These are phyloP conservation scores for Cephus spinipes DNA, from an alignment of 2,888 invertebrate species.

Conservation along the genomic window DNA sequence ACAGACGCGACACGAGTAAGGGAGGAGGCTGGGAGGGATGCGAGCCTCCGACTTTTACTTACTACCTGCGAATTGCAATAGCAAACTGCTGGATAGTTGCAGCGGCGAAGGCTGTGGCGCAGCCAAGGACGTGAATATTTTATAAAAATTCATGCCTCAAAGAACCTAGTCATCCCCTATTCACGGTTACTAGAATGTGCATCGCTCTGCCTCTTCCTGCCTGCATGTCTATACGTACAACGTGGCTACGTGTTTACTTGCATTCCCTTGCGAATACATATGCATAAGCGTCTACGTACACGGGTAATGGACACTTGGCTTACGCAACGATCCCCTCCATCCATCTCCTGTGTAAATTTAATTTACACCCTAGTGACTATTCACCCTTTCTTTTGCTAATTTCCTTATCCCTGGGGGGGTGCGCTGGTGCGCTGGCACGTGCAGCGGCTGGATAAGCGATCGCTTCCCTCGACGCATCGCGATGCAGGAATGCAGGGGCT, in stretches of 20 bases:
- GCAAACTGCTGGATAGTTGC: background rate
- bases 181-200: constrained; percentile 35
- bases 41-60: background rate
- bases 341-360: background rate
- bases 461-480: background rate
- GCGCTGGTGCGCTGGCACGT: too few species aligned
- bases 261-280: background rate
- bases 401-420: background rate
- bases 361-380: background rate
- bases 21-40: too few species aligned
- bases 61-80: too few species aligned
- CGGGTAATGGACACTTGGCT: background rate
- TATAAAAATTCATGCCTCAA: constrained; percentile 42
- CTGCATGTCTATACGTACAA: too few species aligned
- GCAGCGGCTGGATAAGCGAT: background rate
- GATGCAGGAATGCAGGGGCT: background rate
- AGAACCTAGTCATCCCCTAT: constrained; percentile 37
- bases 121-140: constrained; percentile 41
- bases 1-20: background rate
- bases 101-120: background rate
- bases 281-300: background rate
- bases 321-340: background rate
- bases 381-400: background rate
- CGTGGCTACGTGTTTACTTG: background rate
- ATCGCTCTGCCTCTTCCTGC: background rate